These are phyloP conservation scores for Macropodus opercularis DNA, from an alignment of 2,797 vertebrate species.

Conservation along the genomic window DNA sequence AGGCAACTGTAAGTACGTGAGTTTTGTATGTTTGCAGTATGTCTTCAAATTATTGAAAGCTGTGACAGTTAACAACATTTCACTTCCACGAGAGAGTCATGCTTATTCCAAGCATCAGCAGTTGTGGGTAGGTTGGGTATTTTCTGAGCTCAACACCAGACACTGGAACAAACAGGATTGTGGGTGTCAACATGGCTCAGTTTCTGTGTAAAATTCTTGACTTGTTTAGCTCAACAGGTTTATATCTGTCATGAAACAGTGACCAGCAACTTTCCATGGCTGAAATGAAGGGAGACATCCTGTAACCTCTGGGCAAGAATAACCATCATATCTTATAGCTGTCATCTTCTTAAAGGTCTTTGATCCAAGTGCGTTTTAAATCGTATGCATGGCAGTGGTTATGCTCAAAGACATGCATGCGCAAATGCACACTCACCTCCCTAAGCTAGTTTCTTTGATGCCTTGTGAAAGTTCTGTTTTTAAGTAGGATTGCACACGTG, in stretches of 20 bases:
- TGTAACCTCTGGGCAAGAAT: slow-evolving; percentile 47
- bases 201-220: slow-evolving; percentile 21
- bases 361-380: slow-evolving; percentile 57
- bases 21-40: too few species aligned
- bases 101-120: slow-evolving; percentile 21
- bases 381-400: slow-evolving; percentile 37
- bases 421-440: slow-evolving; percentile 17
- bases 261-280: slow-evolving; percentile 16
- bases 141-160: slow-evolving; percentile 16
- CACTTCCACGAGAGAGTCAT: background rate
- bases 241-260: slow-evolving; percentile 17
- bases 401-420: slow-evolving; percentile 21
- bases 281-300: slow-evolving; percentile 49
- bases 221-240: slow-evolving; percentile 21
- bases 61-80: background rate
- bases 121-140: slow-evolving; percentile 30
- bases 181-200: slow-evolving; percentile 4
- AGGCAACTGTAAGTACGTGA: slow-evolving; percentile 83
- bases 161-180: slow-evolving; percentile 44
- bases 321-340: slow-evolving; percentile 41
- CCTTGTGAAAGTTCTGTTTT: slow-evolving; percentile 56
- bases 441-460: slow-evolving; percentile 66
- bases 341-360: slow-evolving; percentile 60
- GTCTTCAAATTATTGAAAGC: too few species aligned
- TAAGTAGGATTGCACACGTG: slow-evolving; percentile 58